Percentiles rank a stretch among this genome's conserved stretches.
Evolutionary conservation across 2,797 vertebrate species (phyloP).

Genomic region (Graptemys geographica): DNA sequence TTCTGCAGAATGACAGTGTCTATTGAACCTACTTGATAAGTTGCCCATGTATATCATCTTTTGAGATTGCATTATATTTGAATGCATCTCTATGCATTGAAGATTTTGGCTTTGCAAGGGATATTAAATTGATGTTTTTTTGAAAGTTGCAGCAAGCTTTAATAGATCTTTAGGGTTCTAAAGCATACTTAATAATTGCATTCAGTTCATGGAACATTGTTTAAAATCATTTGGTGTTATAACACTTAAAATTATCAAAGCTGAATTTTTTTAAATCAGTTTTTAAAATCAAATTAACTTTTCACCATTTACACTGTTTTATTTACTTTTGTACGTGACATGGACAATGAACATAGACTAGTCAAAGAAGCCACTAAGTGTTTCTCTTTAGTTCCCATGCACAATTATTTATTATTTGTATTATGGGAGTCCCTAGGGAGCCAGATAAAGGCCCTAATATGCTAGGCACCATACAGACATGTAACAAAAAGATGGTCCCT

Average conservation of each 20-base stretch:
- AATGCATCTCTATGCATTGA: not conserved
- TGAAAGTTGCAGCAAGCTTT: not conserved
- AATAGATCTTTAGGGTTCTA: not conserved
- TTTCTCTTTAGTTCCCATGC: not conserved
- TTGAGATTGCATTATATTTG: not conserved
- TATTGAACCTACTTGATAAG: not conserved
- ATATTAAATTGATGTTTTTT: not conserved
- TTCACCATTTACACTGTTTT: not conserved
- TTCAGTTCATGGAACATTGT: not conserved
- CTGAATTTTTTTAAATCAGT: not conserved
- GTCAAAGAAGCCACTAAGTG: not conserved
- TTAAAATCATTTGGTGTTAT: not conserved
- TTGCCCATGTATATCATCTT: not conserved
- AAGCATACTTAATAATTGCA: not conserved
- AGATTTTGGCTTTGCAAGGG: not conserved
- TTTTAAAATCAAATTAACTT: not conserved
- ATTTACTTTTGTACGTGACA: not conserved
- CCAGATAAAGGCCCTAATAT: not conserved
- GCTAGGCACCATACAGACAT: not conserved
- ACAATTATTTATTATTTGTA: not conserved
- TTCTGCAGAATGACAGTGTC: not conserved
- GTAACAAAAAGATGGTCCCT: not conserved
- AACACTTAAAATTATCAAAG: not conserved
- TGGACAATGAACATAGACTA: not conserved
- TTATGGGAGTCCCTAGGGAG: not conserved